Conservation (phyloP, 1,140 invertebrate species). For the Neomicropteryx cornuta region DNA sequence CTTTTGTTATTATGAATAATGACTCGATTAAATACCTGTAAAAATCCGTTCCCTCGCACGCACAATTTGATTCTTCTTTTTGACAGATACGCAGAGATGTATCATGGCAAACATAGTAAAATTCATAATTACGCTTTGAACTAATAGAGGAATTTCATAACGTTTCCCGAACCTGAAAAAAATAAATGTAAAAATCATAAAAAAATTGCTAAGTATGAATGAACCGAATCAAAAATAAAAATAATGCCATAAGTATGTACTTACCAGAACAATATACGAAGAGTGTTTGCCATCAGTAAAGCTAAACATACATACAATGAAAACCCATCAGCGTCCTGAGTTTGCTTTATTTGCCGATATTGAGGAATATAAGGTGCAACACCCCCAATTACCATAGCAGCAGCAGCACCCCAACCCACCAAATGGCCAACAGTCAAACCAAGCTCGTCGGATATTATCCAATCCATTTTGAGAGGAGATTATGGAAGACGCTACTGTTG, state of each 20-base stretch:
- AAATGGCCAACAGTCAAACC: slow-evolving; percentile 52
- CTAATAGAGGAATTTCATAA: slow-evolving; percentile 88
- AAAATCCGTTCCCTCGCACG: slow-evolving; percentile 69
- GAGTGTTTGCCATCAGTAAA: slow-evolving; percentile 88
- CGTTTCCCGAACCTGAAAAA: slow-evolving; percentile 90
- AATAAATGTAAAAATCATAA: slow-evolving; percentile 11
- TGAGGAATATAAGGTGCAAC: slow-evolving; percentile 81
- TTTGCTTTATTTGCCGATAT: slow-evolving; percentile 82
- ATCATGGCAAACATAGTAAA: slow-evolving; percentile 93
- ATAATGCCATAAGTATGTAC: slow-evolving; percentile 21
- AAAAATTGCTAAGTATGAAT: slow-evolving; percentile 6
- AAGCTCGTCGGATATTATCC: slow-evolving; percentile 59
- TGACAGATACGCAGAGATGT: slow-evolving; percentile 82
- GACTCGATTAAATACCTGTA: slow-evolving; percentile 54
- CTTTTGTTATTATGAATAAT: slow-evolving; percentile 2
- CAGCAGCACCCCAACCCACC: slow-evolving; percentile 55
- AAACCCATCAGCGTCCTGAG: slow-evolving; percentile 90
- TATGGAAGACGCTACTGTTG: too few species aligned
- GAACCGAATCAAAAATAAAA: slow-evolving; percentile 7
- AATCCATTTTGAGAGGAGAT: slow-evolving; percentile 53
- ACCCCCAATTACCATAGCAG: slow-evolving; percentile 87
- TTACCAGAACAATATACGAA: slow-evolving; percentile 97
- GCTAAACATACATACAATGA: slow-evolving; percentile 93
- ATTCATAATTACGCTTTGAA: slow-evolving; percentile 98
- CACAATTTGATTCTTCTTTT: slow-evolving; percentile 71